Percentiles rank a stretch among this genome's conserved stretches.
Evolutionary conservation across 2,888 invertebrate genomes (phyloP).

Genomic region (Platypus cylindrus): DNA sequence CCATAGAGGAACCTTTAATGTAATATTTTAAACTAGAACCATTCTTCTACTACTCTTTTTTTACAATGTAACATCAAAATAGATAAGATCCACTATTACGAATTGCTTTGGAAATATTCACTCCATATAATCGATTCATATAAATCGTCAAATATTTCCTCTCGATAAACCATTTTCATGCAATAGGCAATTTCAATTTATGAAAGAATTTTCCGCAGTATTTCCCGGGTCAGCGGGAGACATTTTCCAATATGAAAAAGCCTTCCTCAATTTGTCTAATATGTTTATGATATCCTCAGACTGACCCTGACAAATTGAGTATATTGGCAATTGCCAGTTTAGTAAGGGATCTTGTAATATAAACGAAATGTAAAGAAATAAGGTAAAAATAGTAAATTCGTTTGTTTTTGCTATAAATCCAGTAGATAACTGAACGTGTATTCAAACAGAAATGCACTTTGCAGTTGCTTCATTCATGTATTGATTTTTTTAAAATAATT

Average conservation of each 20-base stretch:
- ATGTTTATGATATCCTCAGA: constrained; percentile 31
- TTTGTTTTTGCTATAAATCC: too few species aligned
- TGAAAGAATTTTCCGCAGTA: constrained; percentile 14
- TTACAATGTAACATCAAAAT: too few species aligned
- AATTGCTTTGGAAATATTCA: neutral
- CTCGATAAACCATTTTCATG: constrained; percentile 8
- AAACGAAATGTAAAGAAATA: too few species aligned
- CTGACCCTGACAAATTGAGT: constrained; percentile 29
- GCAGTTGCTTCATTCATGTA: too few species aligned
- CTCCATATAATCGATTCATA: neutral
- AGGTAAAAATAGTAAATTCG: too few species aligned
- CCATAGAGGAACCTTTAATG: too few species aligned
- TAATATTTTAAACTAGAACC: too few species aligned
- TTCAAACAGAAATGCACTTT: too few species aligned
- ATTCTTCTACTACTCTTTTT: too few species aligned
- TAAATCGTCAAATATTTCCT: neutral
- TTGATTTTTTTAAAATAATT: too few species aligned
- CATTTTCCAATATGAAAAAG: constrained; percentile 15
- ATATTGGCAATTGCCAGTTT: constrained; percentile 21
- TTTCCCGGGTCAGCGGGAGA: constrained; percentile 14
- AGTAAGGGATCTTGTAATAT: too few species aligned
- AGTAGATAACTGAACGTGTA: too few species aligned
- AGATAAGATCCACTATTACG: neutral
- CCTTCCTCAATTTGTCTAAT: constrained; percentile 24
- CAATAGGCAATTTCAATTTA: constrained; percentile 11